Base-by-base conservation (phyloP, 2,888 invertebrate species). In the Drosophila robusta region DNA sequence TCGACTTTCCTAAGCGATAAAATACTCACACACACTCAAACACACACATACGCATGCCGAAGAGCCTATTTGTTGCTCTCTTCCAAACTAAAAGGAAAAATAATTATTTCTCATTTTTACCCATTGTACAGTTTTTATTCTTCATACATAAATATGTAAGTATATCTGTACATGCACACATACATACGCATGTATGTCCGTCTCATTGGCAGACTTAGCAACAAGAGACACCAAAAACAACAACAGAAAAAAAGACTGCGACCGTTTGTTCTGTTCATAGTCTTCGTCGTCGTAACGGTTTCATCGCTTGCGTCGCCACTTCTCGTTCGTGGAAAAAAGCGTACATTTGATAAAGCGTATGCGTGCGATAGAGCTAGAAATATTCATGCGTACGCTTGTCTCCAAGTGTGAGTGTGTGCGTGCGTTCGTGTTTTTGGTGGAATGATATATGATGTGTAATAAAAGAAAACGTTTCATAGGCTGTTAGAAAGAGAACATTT, bases 181-280 rank as follows among this genome's bases (percentile, higher is more conserved):
- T n/a, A 54, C 41, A 41, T 12, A 42, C 14, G 42, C 29, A 38
- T 46, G 55, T 32, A n/a, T 47, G 56, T 29, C 41, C 39, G 38
- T 67, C 62, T 81, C 81, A 82, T 79, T 71, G 77, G 83, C 72
- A 70, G 75, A 84, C 89, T 84, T 84, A 78, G 83, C 89, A 84
- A 84, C 89, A 89, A 75, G 76, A 58, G 55, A 76, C 54, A 67
- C 70, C 60, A 63, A 61, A 82, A 50, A 38, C 49, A 36, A 41
- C 57, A 60, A 32, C 38, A 32, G 22, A 57, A 65, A 72, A 60
- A 60, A 60, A 66, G 68, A 72, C 58, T 46, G 58, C 55, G 51
- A 52, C 55, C 45, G 78, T 67, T 65, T 67, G 63, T 73, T 68
- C 68, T 69, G 62, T 32, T 63, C 67, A 72, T 52, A 62, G 36